Conservation (phyloP, 2,888 invertebrate species). For the Unio pictorum region DNA sequence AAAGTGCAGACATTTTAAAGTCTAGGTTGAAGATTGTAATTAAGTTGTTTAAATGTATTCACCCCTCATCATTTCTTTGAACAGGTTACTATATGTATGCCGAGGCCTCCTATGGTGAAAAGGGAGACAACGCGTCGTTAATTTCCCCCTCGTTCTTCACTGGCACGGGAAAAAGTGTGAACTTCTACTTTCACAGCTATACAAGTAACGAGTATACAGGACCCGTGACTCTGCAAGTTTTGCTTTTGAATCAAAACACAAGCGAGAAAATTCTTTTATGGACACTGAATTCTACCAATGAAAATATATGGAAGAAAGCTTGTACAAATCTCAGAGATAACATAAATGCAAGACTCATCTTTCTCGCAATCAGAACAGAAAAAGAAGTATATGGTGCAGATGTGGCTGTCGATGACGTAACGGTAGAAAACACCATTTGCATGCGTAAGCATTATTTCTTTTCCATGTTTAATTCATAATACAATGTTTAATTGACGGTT, state of each 20-base stretch:
- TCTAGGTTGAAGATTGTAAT: too few relatives aligned
- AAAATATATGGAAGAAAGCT: constrained; percentile 38
- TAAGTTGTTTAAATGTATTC: too few relatives aligned
- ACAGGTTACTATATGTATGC: constrained; percentile 57
- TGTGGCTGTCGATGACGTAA: constrained; percentile 55
- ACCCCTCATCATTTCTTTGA: constrained; percentile 9
- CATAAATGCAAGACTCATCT: constrained; percentile 33
- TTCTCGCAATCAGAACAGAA: constrained; percentile 37
- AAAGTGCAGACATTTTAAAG: too few relatives aligned
- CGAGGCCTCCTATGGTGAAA: constrained; percentile 40
- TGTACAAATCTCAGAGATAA: constrained; percentile 45
- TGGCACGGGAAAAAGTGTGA: constrained; percentile 29
- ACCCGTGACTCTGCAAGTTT: constrained; percentile 32
- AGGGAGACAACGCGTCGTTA: constrained; percentile 37
- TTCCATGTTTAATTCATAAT: not conserved
- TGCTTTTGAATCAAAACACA: constrained; percentile 7
- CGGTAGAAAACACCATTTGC: constrained; percentile 31
- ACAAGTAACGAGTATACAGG: constrained; percentile 11
- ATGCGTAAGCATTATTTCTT: constrained; percentile 9
- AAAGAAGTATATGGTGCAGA: constrained; percentile 38
- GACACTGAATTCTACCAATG: constrained; percentile 22
- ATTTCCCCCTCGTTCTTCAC: constrained; percentile 42
- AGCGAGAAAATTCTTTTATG: constrained; percentile 16
- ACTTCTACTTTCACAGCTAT: constrained; percentile 54
- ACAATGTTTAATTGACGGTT: too few relatives aligned